Percentiles rank a stretch among this genome's conserved stretches.
phyloP scores from a whole-genome alignment of 2,797 vertebrate genomes.

The Sebastes vulpes region DNA sequence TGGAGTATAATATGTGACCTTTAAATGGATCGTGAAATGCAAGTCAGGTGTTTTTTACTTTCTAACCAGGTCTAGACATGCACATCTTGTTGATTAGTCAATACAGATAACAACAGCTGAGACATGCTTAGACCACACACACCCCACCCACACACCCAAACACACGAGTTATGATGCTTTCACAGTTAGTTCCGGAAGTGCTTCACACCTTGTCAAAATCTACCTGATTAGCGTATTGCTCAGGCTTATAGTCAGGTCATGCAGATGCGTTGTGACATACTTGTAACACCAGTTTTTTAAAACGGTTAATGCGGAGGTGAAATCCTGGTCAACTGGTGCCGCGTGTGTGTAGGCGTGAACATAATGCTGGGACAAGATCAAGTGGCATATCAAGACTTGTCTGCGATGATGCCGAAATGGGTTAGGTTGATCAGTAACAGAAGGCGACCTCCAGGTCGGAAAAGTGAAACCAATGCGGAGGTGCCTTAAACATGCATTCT shows the following conservation, averaged over 20 bases:
- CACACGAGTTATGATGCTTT: background rate
- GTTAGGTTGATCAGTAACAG: background rate
- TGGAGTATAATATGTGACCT: no score
- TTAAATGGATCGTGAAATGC: constrained; percentile 4
- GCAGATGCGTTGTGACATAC: constrained; percentile 33
- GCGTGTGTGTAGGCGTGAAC: background rate
- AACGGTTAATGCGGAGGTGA: background rate
- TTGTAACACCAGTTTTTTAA: constrained; percentile 10
- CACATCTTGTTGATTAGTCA: constrained; percentile 25
- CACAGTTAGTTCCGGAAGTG: background rate
- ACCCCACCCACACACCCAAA: background rate
- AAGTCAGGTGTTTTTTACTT: constrained; percentile 2
- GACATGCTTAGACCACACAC: constrained; percentile 19
- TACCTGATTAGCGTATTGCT: constrained; percentile 56
- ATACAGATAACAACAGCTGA: constrained; percentile 31
- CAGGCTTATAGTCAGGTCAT: constrained; percentile 21
- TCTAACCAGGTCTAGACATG: constrained; percentile 7
- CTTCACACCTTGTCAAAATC: constrained; percentile 24
- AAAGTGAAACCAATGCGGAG: background rate
- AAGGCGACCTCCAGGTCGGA: background rate
- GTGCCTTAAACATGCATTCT: no score
- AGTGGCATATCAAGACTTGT: constrained; percentile 38
- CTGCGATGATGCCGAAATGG: background rate
- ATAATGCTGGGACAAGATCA: background rate
- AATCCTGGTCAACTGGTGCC: constrained; percentile 14